phyloP scores from a whole-genome alignment of 2,888 invertebrate species.

The Drosophila ustulata region DNA sequence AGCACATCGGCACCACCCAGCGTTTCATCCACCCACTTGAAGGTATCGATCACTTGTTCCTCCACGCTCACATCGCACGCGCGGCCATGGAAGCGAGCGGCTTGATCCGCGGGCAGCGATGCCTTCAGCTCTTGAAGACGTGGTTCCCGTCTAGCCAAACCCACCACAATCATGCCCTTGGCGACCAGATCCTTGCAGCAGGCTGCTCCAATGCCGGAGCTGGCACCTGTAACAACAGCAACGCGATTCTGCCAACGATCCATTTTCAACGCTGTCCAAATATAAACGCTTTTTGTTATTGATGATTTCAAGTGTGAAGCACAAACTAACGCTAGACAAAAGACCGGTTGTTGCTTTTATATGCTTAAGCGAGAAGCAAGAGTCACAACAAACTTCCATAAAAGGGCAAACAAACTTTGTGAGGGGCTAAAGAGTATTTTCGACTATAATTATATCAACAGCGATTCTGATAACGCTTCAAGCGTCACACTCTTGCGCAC shows the following conservation, averaged over 20 bases:
- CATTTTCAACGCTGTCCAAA: background rate
- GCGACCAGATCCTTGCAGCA: slow-evolving; percentile 18
- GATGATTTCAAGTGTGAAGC: background rate
- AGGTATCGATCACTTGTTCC: slow-evolving; percentile 13
- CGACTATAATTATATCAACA: slow-evolving; percentile 9
- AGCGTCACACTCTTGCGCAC: background rate
- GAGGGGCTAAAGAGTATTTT: slow-evolving; percentile 13
- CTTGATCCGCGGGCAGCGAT: slow-evolving; percentile 8
- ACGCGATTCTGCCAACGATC: slow-evolving; percentile 20
- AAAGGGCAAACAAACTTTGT: slow-evolving; percentile 12
- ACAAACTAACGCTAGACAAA: background rate
- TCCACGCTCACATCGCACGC: slow-evolving; percentile 21
- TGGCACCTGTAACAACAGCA: slow-evolving; percentile 16
- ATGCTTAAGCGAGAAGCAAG: background rate
- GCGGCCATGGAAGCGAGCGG: slow-evolving; percentile 3
- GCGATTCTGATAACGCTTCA: slow-evolving; percentile 6
- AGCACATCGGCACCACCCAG: slow-evolving; percentile 15
- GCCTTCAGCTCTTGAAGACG: slow-evolving; percentile 12
- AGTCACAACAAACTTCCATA: slow-evolving; percentile 11
- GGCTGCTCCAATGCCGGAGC: slow-evolving; percentile 17
- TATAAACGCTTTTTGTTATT: background rate
- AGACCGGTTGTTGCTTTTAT: background rate
- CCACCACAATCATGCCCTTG: slow-evolving; percentile 19
- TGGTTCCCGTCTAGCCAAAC: slow-evolving; percentile 1
- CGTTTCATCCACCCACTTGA: slow-evolving; percentile 10